Conservation (phyloP, 2,888 invertebrate genomes). For the Hydriomena furcata region DNA sequence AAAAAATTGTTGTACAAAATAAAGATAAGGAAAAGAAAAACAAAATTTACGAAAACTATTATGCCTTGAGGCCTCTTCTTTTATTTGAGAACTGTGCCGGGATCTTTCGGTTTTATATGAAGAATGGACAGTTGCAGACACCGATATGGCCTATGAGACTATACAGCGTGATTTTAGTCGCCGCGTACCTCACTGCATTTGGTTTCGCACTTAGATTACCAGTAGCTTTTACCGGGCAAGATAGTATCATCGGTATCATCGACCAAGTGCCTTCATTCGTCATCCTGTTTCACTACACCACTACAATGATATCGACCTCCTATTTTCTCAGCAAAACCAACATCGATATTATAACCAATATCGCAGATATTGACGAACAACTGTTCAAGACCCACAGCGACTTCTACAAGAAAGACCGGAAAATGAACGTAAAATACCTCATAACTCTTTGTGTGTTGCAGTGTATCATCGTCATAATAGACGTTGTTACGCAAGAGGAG, state of each 20-base stretch:
- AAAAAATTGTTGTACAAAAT: not conserved
- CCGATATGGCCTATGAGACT: slow-evolving; percentile 45
- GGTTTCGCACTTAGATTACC: slow-evolving; percentile 1
- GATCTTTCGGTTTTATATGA: slow-evolving; percentile 49
- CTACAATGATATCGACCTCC: slow-evolving; percentile 21
- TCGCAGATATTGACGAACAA: slow-evolving; percentile 20
- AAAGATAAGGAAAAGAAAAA: not conserved
- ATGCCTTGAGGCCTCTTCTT: slow-evolving; percentile 9
- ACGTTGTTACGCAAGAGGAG: slow-evolving; percentile 33
- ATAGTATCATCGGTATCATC: slow-evolving; percentile 11
- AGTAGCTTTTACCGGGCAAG: not conserved
- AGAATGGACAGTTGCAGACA: slow-evolving; percentile 37
- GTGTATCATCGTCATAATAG: slow-evolving; percentile 26
- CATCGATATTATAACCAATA: slow-evolving; percentile 11
- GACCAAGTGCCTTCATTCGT: slow-evolving; percentile 33
- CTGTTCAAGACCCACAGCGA: slow-evolving; percentile 10
- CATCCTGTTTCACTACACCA: slow-evolving; percentile 28
- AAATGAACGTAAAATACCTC: slow-evolving; percentile 33
- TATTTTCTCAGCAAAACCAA: slow-evolving; percentile 19
- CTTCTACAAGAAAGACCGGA: slow-evolving; percentile 35
- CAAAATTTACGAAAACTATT: slow-evolving; percentile 1
- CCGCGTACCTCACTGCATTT: not conserved
- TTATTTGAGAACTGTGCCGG: slow-evolving; percentile 35
- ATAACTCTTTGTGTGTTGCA: slow-evolving; percentile 34
- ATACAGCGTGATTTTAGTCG: slow-evolving; percentile 34